Percentiles rank a stretch among this genome's conserved stretches.
Evolutionary conservation across 2,888 invertebrate genomes (phyloP).

Genomic region (Ethmia dodecea): DNA sequence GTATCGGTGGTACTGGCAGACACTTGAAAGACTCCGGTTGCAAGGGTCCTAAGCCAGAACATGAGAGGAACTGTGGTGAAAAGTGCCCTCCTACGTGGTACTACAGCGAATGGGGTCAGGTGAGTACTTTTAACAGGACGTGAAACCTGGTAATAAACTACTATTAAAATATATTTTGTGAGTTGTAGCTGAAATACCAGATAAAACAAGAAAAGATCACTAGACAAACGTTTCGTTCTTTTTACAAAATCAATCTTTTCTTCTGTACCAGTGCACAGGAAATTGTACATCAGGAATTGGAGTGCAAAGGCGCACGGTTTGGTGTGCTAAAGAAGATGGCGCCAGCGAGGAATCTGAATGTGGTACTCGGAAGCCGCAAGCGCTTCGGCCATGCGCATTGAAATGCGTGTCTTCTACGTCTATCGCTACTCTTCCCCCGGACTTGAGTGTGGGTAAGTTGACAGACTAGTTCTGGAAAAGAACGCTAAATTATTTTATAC

Average conservation of each 20-base stretch:
- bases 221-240: no score
- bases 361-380: slow-evolving; percentile 44
- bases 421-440: slow-evolving; percentile 26
- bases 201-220: no score
- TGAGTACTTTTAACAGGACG: slow-evolving; percentile 44
- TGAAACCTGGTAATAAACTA: no score
- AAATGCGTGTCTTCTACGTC: slow-evolving; percentile 24
- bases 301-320: slow-evolving; percentile 66
- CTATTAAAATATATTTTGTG: no score
- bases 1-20: slow-evolving; percentile 76
- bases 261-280: slow-evolving; percentile 44
- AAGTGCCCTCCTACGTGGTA: slow-evolving; percentile 84
- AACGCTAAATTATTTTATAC: no score
- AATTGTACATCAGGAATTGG: slow-evolving; percentile 52
- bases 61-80: slow-evolving; percentile 79
- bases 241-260: no score
- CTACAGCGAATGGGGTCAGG: slow-evolving; percentile 85
- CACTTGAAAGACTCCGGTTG: slow-evolving; percentile 79
- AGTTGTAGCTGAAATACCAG: no score
- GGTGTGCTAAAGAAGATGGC: slow-evolving; percentile 56
- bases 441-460: slow-evolving; percentile 37
- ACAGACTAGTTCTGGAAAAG: no score
- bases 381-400: slow-evolving; percentile 37
- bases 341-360: slow-evolving; percentile 46
- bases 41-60: slow-evolving; percentile 79